Evolutionary conservation across 2,888 invertebrate genomes (phyloP), one percentile per base, ranked within the genome.

Genomic region (Thymelicus acteon): DNA sequence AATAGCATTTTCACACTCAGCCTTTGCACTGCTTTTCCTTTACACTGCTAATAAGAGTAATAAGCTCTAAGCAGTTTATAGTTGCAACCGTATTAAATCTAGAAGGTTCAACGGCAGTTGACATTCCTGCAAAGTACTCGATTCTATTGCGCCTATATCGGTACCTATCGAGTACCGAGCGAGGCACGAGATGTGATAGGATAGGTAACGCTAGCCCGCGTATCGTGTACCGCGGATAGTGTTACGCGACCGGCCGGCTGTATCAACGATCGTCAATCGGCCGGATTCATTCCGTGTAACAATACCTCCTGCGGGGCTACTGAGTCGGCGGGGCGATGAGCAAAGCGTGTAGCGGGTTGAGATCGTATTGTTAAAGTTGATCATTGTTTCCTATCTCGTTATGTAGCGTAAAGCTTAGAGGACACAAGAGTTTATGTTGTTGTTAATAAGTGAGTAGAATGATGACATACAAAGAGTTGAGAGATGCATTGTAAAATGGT

Each of bases 201-300:
- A 91, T 92, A 91, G 90, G 93, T 91, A 92, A 92, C 86, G 89
- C 89, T 87, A 93, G 87, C 90, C 87, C 77, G 85, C 84, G 90
- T 91, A 92, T 93, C 92, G 89, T 91, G 90, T 90, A 84, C 89
- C 75, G 48, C 75, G 89, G 83, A 89, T 93, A 89, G 85, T 82
- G 83, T 93, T 93, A 70, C 93, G 87, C 89, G 91, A 83, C 81
- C 90, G 91, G 84, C 90, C 88, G 91, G 83, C 90, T 90, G 92
- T 90, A 93, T 93, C 93, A 93, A 92, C 92, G 93, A 84, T 91
- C 89, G 90, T 88, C 93, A 92, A 93, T 93, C 91, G 92, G 80
- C 86, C 86, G 86, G 91, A 92, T 93, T 88, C 89, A 92, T 92
- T 93, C 88, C 92, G 85, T 91, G 92, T 91, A 92, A 93, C 92